These are phyloP conservation scores for Numenius phaeopus DNA, from an alignment of 2,797 vertebrate genomes.

Conservation along the genomic window DNA sequence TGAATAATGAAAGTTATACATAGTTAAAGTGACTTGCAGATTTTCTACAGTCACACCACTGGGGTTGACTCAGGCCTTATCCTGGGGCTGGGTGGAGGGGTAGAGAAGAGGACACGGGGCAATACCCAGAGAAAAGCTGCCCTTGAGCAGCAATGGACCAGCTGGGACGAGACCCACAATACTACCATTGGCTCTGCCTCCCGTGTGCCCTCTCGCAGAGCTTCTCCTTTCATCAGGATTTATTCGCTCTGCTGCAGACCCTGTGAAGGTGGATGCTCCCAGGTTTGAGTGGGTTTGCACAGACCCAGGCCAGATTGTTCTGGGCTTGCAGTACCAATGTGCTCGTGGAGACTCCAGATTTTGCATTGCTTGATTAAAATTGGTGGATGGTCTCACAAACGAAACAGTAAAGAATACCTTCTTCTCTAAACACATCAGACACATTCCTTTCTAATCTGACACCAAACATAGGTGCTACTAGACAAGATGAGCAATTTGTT, in stretches of 20 bases:
- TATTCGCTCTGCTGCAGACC: background rate
- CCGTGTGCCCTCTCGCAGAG: background rate
- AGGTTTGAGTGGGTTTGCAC: background rate
- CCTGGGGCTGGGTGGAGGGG: background rate
- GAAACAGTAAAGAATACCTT: background rate
- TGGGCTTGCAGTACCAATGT: background rate
- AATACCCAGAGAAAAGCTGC: background rate
- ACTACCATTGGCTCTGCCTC: background rate
- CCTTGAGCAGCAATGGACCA: background rate
- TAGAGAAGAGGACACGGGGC: background rate
- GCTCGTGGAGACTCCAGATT: background rate
- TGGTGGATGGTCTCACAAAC: background rate
- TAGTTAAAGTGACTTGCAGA: background rate
- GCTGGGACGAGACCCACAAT: background rate
- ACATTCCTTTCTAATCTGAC: background rate
- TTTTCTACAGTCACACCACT: background rate
- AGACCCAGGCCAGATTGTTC: background rate
- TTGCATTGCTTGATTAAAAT: background rate
- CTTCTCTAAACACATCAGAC: background rate
- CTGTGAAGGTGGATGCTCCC: background rate
- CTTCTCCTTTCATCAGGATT: background rate
- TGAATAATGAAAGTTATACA: background rate
- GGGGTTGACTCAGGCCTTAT: background rate
- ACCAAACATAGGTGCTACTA: background rate
- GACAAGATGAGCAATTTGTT: background rate